Conservation (phyloP, 2,113 vertebrate genomes). For the Myrmecophaga tridactyla region DNA sequence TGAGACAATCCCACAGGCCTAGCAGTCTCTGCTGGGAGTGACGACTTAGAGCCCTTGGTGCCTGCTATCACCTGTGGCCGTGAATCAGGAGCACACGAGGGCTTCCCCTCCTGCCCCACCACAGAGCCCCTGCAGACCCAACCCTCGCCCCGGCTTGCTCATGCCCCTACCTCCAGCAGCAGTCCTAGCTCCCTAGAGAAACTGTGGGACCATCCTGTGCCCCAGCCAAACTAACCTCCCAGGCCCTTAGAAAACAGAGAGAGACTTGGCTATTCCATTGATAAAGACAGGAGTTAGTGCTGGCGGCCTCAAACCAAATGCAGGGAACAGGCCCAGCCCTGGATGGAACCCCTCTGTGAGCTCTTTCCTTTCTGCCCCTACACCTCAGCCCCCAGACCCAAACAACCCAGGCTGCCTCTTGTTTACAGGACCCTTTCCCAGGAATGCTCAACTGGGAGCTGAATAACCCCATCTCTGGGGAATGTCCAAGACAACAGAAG, state of each 20-base stretch:
- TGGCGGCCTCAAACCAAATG: background rate
- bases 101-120: background rate
- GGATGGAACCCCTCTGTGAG: background rate
- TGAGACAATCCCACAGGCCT: background rate
- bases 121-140: background rate
- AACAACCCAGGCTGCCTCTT: background rate
- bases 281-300: background rate
- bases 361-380: too few relatives aligned
- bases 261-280: background rate
- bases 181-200: background rate
- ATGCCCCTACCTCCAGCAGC: background rate
- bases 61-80: background rate
- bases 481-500: background rate
- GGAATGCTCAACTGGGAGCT: background rate
- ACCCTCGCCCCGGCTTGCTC: background rate
- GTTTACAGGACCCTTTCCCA: background rate
- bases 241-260: background rate
- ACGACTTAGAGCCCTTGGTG: background rate
- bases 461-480: background rate
- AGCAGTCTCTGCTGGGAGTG: background rate
- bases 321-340: background rate
- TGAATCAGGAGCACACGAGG: rapidly evolving
- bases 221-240: background rate
- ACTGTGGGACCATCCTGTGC: rapidly evolving
- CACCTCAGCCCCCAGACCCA: background rate